Percentiles rank a stretch among this genome's conserved stretches.
Evolutionary conservation across 2,113 vertebrate species (phyloP).

Genomic region (Platichthys stellatus): DNA sequence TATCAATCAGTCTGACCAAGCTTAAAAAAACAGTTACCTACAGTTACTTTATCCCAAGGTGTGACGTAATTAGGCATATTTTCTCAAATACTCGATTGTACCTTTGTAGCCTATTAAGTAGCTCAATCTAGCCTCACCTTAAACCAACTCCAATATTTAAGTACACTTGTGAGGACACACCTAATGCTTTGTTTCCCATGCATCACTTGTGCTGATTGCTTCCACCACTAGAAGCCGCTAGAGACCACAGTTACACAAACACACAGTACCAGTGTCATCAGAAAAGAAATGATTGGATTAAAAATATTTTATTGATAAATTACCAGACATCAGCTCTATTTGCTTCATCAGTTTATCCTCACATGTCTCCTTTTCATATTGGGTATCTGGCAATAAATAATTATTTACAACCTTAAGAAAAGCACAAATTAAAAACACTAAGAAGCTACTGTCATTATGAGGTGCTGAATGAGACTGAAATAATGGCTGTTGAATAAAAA

Average conservation of each 20-base stretch:
- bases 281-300: constrained; percentile 4
- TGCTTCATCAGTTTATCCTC: constrained; percentile 22
- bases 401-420: constrained; percentile 93
- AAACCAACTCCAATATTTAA: not conserved
- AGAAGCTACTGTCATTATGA: constrained; percentile 51
- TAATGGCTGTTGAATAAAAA: constrained; percentile 58
- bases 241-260: constrained; percentile 38
- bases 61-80: not conserved
- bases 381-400: constrained; percentile 92
- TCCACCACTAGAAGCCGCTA: constrained; percentile 44
- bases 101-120: no score
- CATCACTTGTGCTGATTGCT: not conserved
- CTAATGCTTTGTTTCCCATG: not conserved
- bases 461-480: constrained; percentile 45
- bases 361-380: constrained; percentile 49
- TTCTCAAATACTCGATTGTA: not conserved
- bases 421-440: constrained; percentile 69
- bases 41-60: no score
- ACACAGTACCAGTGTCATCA: not conserved
- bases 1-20: no score
- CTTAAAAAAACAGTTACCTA: no score
- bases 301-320: constrained; percentile 64
- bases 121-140: not conserved
- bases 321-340: constrained; percentile 37
- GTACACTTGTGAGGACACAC: not conserved